These are phyloP conservation scores for Crypturellus undulatus DNA, from an alignment of 2,113 vertebrate species.

Conservation along the genomic window DNA sequence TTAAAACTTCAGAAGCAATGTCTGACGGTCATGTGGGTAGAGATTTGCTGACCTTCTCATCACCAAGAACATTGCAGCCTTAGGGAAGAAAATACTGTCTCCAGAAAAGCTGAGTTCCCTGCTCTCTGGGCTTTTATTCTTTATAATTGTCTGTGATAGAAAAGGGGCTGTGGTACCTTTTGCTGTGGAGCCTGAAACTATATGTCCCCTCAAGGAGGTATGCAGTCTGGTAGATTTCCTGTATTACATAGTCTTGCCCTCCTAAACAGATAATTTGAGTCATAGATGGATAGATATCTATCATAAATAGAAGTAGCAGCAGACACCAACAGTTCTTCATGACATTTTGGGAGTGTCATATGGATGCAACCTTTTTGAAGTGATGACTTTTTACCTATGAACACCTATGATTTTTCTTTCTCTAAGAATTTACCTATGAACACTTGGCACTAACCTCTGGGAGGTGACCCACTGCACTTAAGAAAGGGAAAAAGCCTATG, in stretches of 20 bases:
- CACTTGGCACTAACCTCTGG: not conserved
- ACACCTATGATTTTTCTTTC: not conserved
- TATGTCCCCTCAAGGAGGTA: not conserved
- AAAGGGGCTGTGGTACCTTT: not conserved
- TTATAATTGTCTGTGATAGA: not conserved
- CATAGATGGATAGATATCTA: too few species aligned
- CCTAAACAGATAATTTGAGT: not conserved
- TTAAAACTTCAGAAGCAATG: not conserved
- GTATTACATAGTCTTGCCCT: not conserved
- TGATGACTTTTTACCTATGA: not conserved
- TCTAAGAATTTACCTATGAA: not conserved
- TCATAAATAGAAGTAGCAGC: not conserved
- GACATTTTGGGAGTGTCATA: not conserved
- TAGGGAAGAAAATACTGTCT: not conserved
- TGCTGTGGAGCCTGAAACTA: not conserved
- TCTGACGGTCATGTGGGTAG: not conserved
- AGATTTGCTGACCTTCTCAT: not conserved
- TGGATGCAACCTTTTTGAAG: not conserved
- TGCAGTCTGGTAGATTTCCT: not conserved
- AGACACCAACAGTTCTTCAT: not conserved
- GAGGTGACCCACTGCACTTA: too few species aligned
- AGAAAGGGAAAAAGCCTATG: too few species aligned
- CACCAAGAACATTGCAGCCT: not conserved
- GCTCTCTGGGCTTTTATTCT: not conserved
- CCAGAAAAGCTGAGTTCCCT: not conserved